Base-by-base conservation (phyloP, 2,113 vertebrate genomes). In the Sisor rabdophorus region DNA sequence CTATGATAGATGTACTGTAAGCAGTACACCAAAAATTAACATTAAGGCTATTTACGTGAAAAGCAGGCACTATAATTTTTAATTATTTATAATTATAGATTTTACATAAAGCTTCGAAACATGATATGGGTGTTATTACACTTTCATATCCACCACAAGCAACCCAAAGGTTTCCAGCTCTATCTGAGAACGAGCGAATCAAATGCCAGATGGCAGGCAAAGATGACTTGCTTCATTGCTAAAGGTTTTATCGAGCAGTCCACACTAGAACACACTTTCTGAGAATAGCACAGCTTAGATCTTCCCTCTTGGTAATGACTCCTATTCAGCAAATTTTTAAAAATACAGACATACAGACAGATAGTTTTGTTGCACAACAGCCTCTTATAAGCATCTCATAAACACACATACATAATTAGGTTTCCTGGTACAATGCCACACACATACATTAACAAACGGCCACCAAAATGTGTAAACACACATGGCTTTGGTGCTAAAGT, bases 201-300 rank as follows among this genome's bases (percentile, higher is more conserved):
- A 83, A 85, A 83, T 85, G 89, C 93, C 94, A 95, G 93, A 96
- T 95, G 95, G 93, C 89, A 91, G 91, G 91, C 89, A 91, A 91
- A 90, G 92, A 89, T 91, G 91, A 92, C 91, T 94, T 93, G 92
- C 91, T 90, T 92, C 91, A 91, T 90, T 90, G 89, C 91, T 92
- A 92, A 89, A 90, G 91, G 90, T n/a, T 85, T 88, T 86, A 85
- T 92, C 88, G 89, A 92, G 90, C 89, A 88, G 89, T 90, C 87
- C 84, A 82, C 83, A 82, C 82, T 87, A 90, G 89, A 87, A 80
- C 93, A 93, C 82, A 81, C 83, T 40, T 86, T 89, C 88, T 91
- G 91, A 92, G 91, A 89, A 86, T 88, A 87, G 89, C 84, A 84
- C 85, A 84, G 88, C 88, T 87, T 89, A 88, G 88, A 87, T 68